Evolutionary conservation across 2,888 invertebrate genomes (phyloP).

Genomic region (Chrysodeixis includens): DNA sequence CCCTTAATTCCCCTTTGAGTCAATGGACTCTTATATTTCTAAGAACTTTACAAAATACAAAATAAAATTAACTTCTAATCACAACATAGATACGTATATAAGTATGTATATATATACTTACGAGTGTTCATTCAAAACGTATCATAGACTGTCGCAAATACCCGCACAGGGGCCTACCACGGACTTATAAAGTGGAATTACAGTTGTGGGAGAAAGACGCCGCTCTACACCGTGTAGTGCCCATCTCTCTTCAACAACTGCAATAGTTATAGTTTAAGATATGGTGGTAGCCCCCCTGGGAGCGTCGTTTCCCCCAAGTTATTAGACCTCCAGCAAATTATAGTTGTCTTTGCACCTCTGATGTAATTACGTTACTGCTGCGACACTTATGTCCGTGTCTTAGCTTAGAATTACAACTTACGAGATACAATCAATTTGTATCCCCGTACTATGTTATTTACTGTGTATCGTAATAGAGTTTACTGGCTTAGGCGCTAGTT

Average conservation of each 20-base stretch:
- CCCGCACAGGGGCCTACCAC: too few species aligned
- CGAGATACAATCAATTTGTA: neutral
- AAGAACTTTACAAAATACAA: too few species aligned
- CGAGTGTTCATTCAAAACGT: neutral
- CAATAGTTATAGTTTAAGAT: too few species aligned
- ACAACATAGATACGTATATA: too few species aligned
- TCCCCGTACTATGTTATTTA: neutral
- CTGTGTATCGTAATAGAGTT: neutral
- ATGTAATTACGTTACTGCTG: slow-evolving; percentile 23
- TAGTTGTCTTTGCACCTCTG: slow-evolving; percentile 45
- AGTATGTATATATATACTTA: too few species aligned
- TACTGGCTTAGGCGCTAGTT: neutral
- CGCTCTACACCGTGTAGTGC: too few species aligned
- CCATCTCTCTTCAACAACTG: too few species aligned
- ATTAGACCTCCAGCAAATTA: slow-evolving; percentile 65
- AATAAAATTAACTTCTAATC: too few species aligned
- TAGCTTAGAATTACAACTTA: neutral
- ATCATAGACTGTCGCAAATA: slow-evolving; percentile 19
- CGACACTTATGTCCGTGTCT: neutral
- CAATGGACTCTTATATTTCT: too few species aligned
- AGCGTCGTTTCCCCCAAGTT: slow-evolving; percentile 59
- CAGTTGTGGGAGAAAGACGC: too few species aligned
- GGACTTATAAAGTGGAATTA: too few species aligned
- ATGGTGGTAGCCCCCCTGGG: neutral
- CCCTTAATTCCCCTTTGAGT: too few species aligned